Conservation (phyloP, 2,113 vertebrate species). For the Elanoides forficatus region DNA sequence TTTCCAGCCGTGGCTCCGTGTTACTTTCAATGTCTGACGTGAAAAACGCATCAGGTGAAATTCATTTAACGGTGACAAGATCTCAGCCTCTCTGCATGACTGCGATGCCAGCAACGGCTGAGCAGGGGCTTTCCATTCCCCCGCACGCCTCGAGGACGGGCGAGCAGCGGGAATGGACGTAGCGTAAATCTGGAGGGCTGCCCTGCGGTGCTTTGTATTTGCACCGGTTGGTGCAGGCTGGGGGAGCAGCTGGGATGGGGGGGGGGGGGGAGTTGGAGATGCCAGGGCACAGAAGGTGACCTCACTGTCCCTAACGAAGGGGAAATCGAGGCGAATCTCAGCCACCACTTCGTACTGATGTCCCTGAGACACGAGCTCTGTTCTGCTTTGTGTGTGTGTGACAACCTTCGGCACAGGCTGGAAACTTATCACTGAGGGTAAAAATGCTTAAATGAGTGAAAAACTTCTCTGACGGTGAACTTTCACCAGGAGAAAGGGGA, state of each 20-base stretch:
- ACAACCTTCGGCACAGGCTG: neutral
- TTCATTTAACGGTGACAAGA: accelerated
- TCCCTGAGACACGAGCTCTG: accelerated
- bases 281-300: neutral
- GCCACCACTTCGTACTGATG: accelerated
- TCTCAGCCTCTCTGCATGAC: neutral
- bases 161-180: neutral
- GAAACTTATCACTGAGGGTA: accelerated
- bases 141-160: accelerated
- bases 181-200: neutral
- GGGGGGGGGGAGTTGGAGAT: neutral
- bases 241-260: neutral
- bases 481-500: neutral
- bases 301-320: neutral
- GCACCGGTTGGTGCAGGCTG: neutral
- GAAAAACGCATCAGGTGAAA: neutral
- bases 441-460: neutral
- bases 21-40: neutral
- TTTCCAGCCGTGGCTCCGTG: neutral
- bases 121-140: neutral
- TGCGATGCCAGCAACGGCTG: neutral
- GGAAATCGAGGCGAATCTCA: accelerated
- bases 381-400: neutral
- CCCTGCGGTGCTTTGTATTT: neutral
- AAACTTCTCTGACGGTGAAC: neutral